Evolutionary conservation across 2,888 invertebrate species (phyloP).

Genomic region (Drosophila mettleri): DNA sequence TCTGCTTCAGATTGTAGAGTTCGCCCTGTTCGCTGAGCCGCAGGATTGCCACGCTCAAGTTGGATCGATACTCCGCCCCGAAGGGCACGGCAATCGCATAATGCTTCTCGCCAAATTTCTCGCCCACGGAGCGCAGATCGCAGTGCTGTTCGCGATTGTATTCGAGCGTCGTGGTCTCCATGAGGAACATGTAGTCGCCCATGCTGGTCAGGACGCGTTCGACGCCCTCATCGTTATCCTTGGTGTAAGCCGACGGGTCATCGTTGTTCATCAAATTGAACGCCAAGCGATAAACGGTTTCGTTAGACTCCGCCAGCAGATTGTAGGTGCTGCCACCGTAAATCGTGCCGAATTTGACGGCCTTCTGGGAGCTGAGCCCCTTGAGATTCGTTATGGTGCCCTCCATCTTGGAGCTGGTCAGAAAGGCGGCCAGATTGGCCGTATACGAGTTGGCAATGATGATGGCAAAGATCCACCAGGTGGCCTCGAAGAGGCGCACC

Average conservation of each 20-base stretch:
- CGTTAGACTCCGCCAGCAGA: constrained; percentile 95
- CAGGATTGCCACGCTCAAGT: constrained; percentile 94
- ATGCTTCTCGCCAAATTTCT: constrained; percentile 94
- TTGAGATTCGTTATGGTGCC: constrained; percentile 95
- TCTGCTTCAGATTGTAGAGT: constrained; percentile 91
- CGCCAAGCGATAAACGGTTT: constrained; percentile 94
- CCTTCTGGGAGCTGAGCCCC: constrained; percentile 95
- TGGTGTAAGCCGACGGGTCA: constrained; percentile 92
- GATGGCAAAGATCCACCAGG: constrained; percentile 93
- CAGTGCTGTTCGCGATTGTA: constrained; percentile 94
- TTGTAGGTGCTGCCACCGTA: constrained; percentile 94
- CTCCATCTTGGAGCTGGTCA: constrained; percentile 95
- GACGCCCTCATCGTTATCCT: constrained; percentile 92
- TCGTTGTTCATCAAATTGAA: constrained; percentile 94
- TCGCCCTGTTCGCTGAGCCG: constrained; percentile 95
- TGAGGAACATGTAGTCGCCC: constrained; percentile 95
- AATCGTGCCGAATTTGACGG: constrained; percentile 96
- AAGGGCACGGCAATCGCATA: constrained; percentile 97
- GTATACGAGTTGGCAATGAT: constrained; percentile 95
- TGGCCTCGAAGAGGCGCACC: constrained; percentile 90
- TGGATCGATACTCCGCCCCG: constrained; percentile 90
- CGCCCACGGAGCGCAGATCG: constrained; percentile 91
- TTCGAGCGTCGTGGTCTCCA: constrained; percentile 98
- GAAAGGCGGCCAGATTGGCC: constrained; percentile 96
- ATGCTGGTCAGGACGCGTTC: constrained; percentile 90